Conservation (phyloP, 2,888 invertebrate species). For the Diaprepes abbreviatus region DNA sequence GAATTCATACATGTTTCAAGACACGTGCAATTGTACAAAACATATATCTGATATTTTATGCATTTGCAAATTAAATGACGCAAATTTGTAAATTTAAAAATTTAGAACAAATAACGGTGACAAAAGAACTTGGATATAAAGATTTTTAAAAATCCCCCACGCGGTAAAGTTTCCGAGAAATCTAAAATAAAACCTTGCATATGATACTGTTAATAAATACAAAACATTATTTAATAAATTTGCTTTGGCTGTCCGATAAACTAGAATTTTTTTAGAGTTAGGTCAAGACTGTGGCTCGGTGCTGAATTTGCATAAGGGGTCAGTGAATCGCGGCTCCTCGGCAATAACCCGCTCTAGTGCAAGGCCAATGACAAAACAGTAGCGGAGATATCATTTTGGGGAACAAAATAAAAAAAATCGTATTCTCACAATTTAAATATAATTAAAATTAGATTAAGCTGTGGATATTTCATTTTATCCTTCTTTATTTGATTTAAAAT, state of each 20-base stretch:
- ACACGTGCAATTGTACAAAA: no score
- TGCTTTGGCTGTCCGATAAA: slow-evolving; percentile 10
- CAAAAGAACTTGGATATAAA: neutral
- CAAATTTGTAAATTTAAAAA: neutral
- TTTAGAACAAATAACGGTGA: neutral
- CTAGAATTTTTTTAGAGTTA: slow-evolving; percentile 22
- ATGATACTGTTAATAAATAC: slow-evolving; percentile 32
- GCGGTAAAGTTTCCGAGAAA: slow-evolving; percentile 6
- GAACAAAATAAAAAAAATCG: no score
- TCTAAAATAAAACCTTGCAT: slow-evolving; percentile 5
- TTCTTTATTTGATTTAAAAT: no score
- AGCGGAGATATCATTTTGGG: no score
- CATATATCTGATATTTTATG: no score
- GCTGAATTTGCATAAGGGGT: slow-evolving; percentile 33
- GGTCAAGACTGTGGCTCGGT: slow-evolving; percentile 17
- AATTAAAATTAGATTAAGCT: no score
- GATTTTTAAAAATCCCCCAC: neutral
- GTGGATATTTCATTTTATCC: no score
- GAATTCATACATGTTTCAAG: no score
- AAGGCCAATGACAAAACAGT: slow-evolving; percentile 32
- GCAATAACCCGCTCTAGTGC: slow-evolving; percentile 31
- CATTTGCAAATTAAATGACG: no score
- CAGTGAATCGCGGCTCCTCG: slow-evolving; percentile 22
- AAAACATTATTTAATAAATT: slow-evolving; percentile 31
- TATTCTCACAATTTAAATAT: no score